Evolutionary conservation across 2,888 invertebrate species (phyloP).

Genomic region (Biston betularia): DNA sequence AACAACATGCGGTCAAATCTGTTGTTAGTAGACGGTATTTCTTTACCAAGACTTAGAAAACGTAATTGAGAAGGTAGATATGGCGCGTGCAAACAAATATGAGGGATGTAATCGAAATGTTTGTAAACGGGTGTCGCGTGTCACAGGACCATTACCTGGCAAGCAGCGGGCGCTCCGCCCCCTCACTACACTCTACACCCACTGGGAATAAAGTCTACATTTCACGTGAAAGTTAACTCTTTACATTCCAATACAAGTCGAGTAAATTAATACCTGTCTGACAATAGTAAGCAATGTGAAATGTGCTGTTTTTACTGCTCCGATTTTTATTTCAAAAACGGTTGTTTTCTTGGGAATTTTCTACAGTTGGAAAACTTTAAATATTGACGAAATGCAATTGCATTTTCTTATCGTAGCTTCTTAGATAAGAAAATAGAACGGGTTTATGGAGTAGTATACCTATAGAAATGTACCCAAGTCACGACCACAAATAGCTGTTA

Average conservation of each 20-base stretch:
- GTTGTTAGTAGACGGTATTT: conserved; percentile 39
- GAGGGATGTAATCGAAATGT: conserved; percentile 80
- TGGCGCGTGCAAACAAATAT: conserved; percentile 76
- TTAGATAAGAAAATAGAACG: neutral
- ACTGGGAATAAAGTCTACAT: conserved; percentile 52
- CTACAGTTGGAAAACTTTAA: neutral
- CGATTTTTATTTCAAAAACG: conserved; percentile 6
- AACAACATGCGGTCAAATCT: conserved; percentile 30
- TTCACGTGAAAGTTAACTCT: conserved; percentile 50
- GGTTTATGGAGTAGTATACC: neutral
- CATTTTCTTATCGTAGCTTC: conserved; percentile 4
- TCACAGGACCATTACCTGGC: conserved; percentile 69
- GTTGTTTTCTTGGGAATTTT: conserved; percentile 5
- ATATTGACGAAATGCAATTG: neutral
- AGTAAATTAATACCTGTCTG: conserved; percentile 41
- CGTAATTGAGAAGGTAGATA: conserved; percentile 68
- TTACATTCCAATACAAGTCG: conserved; percentile 39
- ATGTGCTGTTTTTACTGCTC: conserved; percentile 17
- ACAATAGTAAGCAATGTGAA: conserved; percentile 29
- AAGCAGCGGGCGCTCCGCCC: conserved; percentile 48
- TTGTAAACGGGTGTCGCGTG: conserved; percentile 82
- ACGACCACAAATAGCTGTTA: too few species aligned
- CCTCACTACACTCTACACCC: conserved; percentile 44
- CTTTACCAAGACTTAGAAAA: conserved; percentile 40
- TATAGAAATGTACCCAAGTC: too few species aligned